Evolutionary conservation across 2,113 vertebrate genomes (phyloP), one percentile per base, ranked within the genome.

Genomic region (Struthidea cinerea): DNA sequence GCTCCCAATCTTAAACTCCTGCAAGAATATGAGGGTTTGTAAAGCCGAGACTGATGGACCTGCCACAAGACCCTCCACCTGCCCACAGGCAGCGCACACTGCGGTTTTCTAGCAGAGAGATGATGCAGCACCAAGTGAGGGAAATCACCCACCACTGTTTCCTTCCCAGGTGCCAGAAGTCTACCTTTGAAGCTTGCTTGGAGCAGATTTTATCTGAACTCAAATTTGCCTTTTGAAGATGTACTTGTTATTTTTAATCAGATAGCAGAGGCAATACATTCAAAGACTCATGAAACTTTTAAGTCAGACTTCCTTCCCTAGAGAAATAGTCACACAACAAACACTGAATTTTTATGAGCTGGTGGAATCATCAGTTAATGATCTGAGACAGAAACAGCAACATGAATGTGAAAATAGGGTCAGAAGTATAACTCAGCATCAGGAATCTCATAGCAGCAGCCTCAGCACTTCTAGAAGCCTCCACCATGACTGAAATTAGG

Each of bases 111-210:
- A 71, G 60, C 33, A 37, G n/a, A 27, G 20, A 70, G 27, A n/a
- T 0, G 3, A 13, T 11, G 39, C 1, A 5, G 21, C 21, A 23
- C 3, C 4, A 76, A 64, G 41, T 0, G 7, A 77, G 17, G 42
- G 68, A 44, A 87, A 55, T 17, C 33, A 26, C 26, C 70, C 57
- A 27, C 19, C 11, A 1, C 14, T 0, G 10, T 12, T 83, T 57
- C 63, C 47, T 71, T 70, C 28, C 39, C 2, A 0, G 14, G 22
- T 74, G 65, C 26, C 69, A 74, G 46, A n/a, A 76, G 5, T 10
- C 46, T 60, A 33, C 11, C 89, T 91, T 37, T 69, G 87, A 95
- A 91, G 74, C 16, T 49, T 23, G 80, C 18, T 49, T 23, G 5
- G 5, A 70, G 76, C 37, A 90, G 70, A 64, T 71, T 24, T 8